Evolutionary conservation across 2,888 invertebrate species (phyloP), one percentile per base, ranked within the genome.

Genomic region (Colletes collaris): DNA sequence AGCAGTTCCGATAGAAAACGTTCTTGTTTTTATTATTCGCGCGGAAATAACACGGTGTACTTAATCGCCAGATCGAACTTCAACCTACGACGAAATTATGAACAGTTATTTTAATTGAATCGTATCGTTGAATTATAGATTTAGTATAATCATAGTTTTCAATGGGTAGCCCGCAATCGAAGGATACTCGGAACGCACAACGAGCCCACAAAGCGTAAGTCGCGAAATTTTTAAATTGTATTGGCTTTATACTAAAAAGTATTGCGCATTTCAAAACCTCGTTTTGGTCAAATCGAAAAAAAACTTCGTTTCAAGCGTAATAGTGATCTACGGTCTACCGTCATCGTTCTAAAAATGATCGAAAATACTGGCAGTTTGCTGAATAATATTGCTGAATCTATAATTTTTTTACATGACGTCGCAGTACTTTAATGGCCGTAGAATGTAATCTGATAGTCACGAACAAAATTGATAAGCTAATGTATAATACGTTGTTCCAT

Each of bases 91-190:
- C n/a, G 8, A 27, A 50, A 68, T 52, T 60, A 72, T 76, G 66
- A 5, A 44, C 49, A 8, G 1, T 52, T n/a, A 8, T 10, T 56
- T n/a, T 19, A 11, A 13, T 63, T 59, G 35, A 69, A 8, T 44
- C 50, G 56, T 40, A 6, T 59, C 13, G 2, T 60, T 64, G 19
- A 49, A 27, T 46, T 56, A 3, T 3, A 68, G 52, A 13, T 6
- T 6, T 50, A 11, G 5, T 46, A 71, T 53, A 1, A 1, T 8
- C 53, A 4, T n/a, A 50, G n/a, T 73, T 66, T 46, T 8, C 56
- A 56, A 86, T 86, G 86, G 86, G 86, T 50, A 76, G 44, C 19
- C 67, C 60, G 8, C 70, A 79, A 16, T 79, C 77, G 6, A 86
- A 83, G 75, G 86, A 81, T 63, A 50, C 10, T 46, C 60, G 56